Conservation (phyloP, 1,140 invertebrate genomes). For the Bombus ignitus region DNA sequence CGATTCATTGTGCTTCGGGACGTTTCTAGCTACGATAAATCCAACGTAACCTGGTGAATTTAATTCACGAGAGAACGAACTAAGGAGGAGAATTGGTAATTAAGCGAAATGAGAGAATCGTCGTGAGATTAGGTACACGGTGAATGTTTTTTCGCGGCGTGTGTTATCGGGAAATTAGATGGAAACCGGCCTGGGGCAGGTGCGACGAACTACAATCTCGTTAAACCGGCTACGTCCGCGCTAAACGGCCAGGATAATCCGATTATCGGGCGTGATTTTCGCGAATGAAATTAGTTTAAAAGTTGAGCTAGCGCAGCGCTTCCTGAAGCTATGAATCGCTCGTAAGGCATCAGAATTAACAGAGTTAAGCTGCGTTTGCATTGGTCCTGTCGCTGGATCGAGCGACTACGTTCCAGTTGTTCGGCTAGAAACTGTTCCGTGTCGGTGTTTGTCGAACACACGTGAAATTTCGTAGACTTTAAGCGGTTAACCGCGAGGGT, state of each 20-base stretch:
- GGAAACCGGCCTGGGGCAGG: neutral
- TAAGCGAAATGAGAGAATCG: neutral
- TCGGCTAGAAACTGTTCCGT: too few species aligned
- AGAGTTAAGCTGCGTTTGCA: too few species aligned
- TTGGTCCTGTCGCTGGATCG: too few species aligned
- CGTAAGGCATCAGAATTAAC: too few species aligned
- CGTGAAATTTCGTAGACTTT: too few species aligned
- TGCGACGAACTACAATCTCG: conserved; percentile 7
- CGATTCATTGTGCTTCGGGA: neutral
- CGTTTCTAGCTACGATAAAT: neutral
- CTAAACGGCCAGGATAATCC: conserved; percentile 11
- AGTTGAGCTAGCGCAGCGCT: neutral
- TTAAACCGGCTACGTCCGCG: conserved; percentile 44
- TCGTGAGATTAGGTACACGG: neutral
- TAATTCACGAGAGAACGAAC: neutral
- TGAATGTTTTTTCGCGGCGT: neutral
- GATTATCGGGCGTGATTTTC: conserved; percentile 31
- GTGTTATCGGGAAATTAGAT: neutral
- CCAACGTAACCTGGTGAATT: neutral
- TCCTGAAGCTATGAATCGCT: too few species aligned
- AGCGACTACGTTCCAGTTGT: too few species aligned
- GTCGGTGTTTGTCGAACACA: too few species aligned
- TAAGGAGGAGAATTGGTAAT: neutral
- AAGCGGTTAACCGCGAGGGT: too few species aligned
- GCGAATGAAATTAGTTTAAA: conserved; percentile 15